Percentiles rank a stretch among this genome's conserved stretches.
These are phyloP conservation scores for Chloropsis cyanopogon DNA, from an alignment of 2,113 vertebrate species.

Conservation along the genomic window DNA sequence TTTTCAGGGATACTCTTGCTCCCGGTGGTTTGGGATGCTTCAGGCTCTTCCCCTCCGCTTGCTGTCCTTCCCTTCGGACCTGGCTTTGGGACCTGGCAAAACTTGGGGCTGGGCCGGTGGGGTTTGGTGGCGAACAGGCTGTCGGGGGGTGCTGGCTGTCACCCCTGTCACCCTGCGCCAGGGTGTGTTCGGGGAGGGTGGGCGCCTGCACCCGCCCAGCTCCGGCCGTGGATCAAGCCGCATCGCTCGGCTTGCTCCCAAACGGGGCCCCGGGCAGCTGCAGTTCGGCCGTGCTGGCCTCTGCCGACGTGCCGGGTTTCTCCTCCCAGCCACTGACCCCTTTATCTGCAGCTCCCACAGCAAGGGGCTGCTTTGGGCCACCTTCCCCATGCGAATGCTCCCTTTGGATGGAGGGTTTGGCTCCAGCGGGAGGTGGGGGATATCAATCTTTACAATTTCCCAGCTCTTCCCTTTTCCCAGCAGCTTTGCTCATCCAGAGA, in stretches of 20 bases:
- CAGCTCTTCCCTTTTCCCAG: background rate
- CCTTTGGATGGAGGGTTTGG: background rate
- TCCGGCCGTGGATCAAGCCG: accelerated
- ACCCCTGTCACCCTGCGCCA: accelerated
- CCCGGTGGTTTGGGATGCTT: background rate
- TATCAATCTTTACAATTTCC: background rate
- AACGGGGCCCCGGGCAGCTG: background rate
- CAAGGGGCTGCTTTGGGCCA: background rate
- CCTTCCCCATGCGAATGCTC: background rate
- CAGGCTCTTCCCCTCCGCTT: background rate
- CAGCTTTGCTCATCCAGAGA: background rate
- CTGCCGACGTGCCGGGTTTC: background rate
- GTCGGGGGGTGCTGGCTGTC: background rate
- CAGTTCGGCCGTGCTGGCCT: background rate
- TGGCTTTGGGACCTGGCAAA: background rate
- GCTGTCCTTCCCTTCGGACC: background rate
- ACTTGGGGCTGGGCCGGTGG: accelerated
- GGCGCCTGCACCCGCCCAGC: accelerated
- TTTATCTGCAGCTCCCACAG: accelerated
- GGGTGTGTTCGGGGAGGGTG: accelerated
- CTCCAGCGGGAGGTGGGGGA: accelerated
- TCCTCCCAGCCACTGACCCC: accelerated
- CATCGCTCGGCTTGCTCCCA: accelerated
- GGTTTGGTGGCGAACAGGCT: background rate
- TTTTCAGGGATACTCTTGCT: background rate